A percentile compares a stretch with the other conserved stretches of the same genome.
Conservation (phyloP, 1,140 invertebrate species). For the Cyclargus thomasi region DNA sequence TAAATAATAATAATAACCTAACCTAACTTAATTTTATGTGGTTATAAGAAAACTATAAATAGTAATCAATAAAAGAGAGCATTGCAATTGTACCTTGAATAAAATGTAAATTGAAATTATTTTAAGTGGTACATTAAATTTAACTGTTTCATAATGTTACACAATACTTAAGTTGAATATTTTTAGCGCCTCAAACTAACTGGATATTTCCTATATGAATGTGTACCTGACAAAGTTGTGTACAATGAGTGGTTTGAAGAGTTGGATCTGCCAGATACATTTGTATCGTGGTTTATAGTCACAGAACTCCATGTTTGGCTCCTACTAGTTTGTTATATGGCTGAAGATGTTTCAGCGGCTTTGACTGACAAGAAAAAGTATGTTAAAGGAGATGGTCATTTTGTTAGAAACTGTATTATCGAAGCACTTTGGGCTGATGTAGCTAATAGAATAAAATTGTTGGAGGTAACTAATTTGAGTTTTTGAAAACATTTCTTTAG, state of each 20-base stretch:
- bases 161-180: not conserved
- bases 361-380: constrained; percentile 60
- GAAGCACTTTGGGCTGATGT: constrained; percentile 89
- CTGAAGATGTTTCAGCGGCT: constrained; percentile 75
- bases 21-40: no score
- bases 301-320: constrained; percentile 92
- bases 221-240: constrained; percentile 77
- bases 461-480: constrained; percentile 76
- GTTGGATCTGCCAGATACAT: constrained; percentile 85
- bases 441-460: constrained; percentile 80
- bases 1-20: no score
- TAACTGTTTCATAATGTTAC: no score
- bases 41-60: no score
- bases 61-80: no score
- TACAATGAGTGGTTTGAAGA: constrained; percentile 79
- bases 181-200: constrained; percentile 77
- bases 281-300: constrained; percentile 88
- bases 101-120: no score
- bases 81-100: no score
- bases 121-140: no score
- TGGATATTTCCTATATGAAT: constrained; percentile 79
- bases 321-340: constrained; percentile 84
- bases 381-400: constrained; percentile 78
- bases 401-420: constrained; percentile 83
- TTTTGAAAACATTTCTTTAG: constrained; percentile 16